Conservation (phyloP, 2,113 vertebrate species). For the Corydoras maculifer region DNA sequence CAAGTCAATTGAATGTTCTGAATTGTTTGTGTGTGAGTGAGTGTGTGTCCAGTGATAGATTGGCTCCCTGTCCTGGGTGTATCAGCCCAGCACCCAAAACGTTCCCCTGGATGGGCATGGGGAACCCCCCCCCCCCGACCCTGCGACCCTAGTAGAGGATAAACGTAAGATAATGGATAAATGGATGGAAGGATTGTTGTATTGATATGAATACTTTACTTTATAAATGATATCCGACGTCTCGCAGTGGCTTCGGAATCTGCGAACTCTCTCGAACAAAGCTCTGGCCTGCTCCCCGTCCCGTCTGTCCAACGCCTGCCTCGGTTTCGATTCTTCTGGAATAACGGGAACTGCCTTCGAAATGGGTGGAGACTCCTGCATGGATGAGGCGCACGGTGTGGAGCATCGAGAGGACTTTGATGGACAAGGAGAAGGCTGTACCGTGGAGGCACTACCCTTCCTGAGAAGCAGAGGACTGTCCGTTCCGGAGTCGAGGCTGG, state of each 20-base stretch:
- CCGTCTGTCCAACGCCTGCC: slow-evolving; percentile 63
- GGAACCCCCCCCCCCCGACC: too few species aligned
- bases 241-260: slow-evolving; percentile 69
- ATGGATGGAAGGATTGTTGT: too few species aligned
- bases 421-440: slow-evolving; percentile 53
- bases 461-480: slow-evolving; percentile 56
- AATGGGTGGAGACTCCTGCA: neutral
- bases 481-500: slow-evolving; percentile 53
- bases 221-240: slow-evolving; percentile 68
- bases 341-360: slow-evolving; percentile 24
- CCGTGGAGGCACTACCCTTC: slow-evolving; percentile 26
- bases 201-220: slow-evolving; percentile 38
- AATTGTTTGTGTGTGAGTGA: too few species aligned
- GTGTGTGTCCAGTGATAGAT: too few species aligned
- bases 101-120: too few species aligned
- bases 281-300: slow-evolving; percentile 72
- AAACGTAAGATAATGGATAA: too few species aligned
- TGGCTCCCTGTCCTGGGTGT: too few species aligned
- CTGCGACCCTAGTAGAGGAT: too few species aligned
- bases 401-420: slow-evolving; percentile 50
- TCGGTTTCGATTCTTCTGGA: slow-evolving; percentile 37
- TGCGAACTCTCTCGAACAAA: slow-evolving; percentile 72
- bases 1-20: too few species aligned
- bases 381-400: slow-evolving; percentile 26
- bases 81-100: too few species aligned